phyloP scores from a whole-genome alignment of 2,113 vertebrate species.

The Myotis brandtii region DNA sequence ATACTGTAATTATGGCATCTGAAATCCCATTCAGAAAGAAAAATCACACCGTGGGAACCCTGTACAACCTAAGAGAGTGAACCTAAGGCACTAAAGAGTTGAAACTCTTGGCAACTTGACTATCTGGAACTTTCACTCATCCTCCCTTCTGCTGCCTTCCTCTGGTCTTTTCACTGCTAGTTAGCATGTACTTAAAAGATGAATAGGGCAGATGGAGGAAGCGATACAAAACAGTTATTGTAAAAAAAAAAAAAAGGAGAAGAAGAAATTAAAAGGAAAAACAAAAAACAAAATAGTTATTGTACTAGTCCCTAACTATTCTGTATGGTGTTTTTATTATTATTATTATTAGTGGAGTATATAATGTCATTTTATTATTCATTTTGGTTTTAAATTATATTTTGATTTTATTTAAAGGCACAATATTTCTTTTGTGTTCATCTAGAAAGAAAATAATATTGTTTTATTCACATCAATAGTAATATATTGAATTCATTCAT shows the following conservation, averaged over 20 bases:
- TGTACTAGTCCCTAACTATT: neutral
- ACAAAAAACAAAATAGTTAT: neutral
- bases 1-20: neutral
- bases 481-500: neutral
- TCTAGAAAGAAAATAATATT: neutral
- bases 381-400: slow-evolving; percentile 28
- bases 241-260: too few relatives aligned
- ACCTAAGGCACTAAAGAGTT: neutral
- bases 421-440: neutral
- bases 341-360: neutral
- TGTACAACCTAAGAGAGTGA: neutral
- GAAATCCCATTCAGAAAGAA: slow-evolving; percentile 26
- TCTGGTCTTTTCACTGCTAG: neutral
- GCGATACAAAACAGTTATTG: neutral
- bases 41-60: neutral
- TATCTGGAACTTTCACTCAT: neutral
- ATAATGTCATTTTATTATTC: neutral
- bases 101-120: neutral
- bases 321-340: neutral
- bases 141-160: neutral
- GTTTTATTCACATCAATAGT: neutral
- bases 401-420: neutral
- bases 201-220: neutral
- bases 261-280: too few relatives aligned
- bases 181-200: neutral